Percentiles rank a stretch among this genome's conserved stretches.
These are phyloP conservation scores for Escarpia spicata DNA, from an alignment of 2,888 invertebrate genomes.

Conservation along the genomic window DNA sequence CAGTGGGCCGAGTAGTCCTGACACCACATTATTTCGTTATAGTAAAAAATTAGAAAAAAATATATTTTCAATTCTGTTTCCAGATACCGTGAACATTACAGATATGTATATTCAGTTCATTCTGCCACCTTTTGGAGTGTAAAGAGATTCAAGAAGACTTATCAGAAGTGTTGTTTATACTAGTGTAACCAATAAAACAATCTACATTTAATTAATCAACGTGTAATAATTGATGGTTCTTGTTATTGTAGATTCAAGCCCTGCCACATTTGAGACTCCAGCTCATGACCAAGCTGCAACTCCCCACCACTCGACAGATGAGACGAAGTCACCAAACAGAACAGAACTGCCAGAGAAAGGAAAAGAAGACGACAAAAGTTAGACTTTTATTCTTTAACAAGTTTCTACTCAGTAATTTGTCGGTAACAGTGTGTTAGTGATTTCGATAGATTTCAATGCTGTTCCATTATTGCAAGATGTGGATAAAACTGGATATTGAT, in stretches of 20 bases:
- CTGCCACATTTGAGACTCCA: conserved; percentile 94
- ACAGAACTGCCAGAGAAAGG: neutral
- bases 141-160: neutral
- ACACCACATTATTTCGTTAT: too few relatives aligned
- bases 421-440: neutral
- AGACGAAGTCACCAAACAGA: neutral
- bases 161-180: too few relatives aligned
- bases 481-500: too few relatives aligned
- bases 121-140: neutral
- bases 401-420: neutral
- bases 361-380: neutral
- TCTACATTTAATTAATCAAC: neutral
- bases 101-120: neutral
- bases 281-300: conserved; percentile 40
- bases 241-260: conserved; percentile 77
- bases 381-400: neutral
- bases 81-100: too few relatives aligned
- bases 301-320: conserved; percentile 21
- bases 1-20: too few relatives aligned
- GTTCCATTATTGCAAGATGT: too few relatives aligned
- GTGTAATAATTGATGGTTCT: neutral
- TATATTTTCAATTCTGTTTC: too few relatives aligned
- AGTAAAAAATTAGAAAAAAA: too few relatives aligned
- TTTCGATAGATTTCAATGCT: too few relatives aligned
- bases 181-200: neutral